Percentiles rank a stretch among this genome's conserved stretches.
These are phyloP conservation scores for Lepidurus packardi DNA, from an alignment of 1,140 invertebrate species.

Conservation along the genomic window DNA sequence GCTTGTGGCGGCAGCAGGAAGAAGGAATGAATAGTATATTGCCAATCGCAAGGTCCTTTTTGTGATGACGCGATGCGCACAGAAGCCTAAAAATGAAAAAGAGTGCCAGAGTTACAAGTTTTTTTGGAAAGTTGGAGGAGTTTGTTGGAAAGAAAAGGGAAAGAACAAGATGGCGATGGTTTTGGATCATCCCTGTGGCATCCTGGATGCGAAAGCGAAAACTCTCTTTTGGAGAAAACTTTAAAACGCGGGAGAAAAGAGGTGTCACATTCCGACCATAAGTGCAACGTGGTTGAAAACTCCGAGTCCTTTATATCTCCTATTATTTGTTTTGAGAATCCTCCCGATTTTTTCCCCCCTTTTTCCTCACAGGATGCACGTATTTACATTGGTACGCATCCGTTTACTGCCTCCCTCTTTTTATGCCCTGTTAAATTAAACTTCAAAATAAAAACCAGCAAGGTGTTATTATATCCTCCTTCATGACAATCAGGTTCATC, in stretches of 20 bases:
- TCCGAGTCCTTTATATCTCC: conserved; percentile 10
- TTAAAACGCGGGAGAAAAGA: not conserved
- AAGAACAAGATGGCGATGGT: not conserved
- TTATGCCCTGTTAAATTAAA: conserved; percentile 20
- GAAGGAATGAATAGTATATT: not conserved
- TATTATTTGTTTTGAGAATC: conserved; percentile 2
- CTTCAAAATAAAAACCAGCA: not conserved
- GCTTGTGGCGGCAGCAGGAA: not conserved
- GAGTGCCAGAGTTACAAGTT: not conserved
- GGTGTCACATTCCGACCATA: conserved; percentile 16
- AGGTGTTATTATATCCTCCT: not conserved
- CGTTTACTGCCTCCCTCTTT: conserved; percentile 19
- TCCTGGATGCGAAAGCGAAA: not conserved
- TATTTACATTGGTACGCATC: conserved; percentile 4
- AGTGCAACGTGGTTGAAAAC: conserved; percentile 21
- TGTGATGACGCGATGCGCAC: not conserved
- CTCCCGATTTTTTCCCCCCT: not conserved
- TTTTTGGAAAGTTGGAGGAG: no score
- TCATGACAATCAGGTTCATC: conserved; percentile 18
- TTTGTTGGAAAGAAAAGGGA: not conserved
- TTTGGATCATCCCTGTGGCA: not conserved
- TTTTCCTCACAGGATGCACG: conserved; percentile 3
- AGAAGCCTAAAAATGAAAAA: not conserved
- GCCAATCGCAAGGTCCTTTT: not conserved
- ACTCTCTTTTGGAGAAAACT: not conserved